Base-by-base conservation (phyloP, 2,113 vertebrate species). In the Bothrops jararaca region DNA sequence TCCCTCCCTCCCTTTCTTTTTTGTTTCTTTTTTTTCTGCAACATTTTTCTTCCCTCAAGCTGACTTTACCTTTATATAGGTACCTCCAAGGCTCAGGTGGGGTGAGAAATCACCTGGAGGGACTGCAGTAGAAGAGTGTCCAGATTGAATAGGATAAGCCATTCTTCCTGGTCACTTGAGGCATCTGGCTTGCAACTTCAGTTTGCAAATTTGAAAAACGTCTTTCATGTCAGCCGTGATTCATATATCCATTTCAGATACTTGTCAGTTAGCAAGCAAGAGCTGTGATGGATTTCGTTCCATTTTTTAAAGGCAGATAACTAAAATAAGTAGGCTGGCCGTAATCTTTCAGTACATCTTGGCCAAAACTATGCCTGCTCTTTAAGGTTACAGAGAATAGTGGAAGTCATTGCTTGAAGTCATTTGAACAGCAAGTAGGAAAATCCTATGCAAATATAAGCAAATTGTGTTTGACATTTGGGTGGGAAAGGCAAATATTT, bases 381-480 rank as follows among this genome's bases (percentile, higher is more conserved):
- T 93, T 94, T 93, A 94, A 92, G 86, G 88, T 92, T 92, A 89
- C 87, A 45, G n/a, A 89, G 20, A 95, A 92, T 91, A 91, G 92
- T 9, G n/a, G 91, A 94, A 45, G 45, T 92, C 39, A 92, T 64
- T 92, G 92, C 50, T 48, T 90, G 89, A 91, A 91, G 95, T 95
- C 96, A 96, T 96, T 94, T 93, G 45, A 92, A 53, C 93, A 94
- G 95, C 95, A 96, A 94, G 92, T 85, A 95, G 85, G 94, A 92
- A 91, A 48, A 24, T 34, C 86, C 5, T 95, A 96, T 96, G 95
- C 93, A 96, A 97, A 96, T 96, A 60, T 94, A 97, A 93, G 90
- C 95, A 96, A 96, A 96, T 95, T 93, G n/a, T 95, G 74, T 80
- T 93, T 97, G 96, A 95, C 95, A 95, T 95, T 95, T 94, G 92